These are phyloP conservation scores for Streptopelia turtur DNA, from an alignment of 2,797 vertebrate species.

Conservation along the genomic window DNA sequence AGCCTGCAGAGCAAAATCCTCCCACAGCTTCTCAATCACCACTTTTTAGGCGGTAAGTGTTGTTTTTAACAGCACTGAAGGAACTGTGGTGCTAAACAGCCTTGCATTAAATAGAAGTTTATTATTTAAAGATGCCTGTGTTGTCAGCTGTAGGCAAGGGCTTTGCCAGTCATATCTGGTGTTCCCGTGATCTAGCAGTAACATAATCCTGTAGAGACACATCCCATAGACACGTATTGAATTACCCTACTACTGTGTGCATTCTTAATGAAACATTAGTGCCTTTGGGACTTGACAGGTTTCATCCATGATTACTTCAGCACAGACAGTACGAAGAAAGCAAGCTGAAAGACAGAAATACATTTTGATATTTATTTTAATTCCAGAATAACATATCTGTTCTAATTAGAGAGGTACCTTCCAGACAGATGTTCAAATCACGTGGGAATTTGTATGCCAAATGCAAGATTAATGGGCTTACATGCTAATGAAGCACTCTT, in stretches of 20 bases:
- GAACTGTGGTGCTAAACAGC: neutral
- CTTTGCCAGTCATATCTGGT: neutral
- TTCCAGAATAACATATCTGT: conserved; percentile 37
- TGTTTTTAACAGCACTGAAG: neutral
- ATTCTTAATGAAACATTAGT: conserved; percentile 48
- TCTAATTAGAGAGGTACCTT: conserved; percentile 51
- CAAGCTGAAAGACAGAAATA: conserved; percentile 26
- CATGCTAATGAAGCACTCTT: conserved; percentile 47
- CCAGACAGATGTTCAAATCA: conserved; percentile 60
- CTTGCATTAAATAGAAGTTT: neutral
- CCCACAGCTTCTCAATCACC: neutral
- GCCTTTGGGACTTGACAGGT: neutral
- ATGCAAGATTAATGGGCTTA: conserved; percentile 30
- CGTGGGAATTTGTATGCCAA: conserved; percentile 3
- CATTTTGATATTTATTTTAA: conserved; percentile 65
- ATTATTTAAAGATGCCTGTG: neutral
- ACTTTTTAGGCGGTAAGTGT: neutral
- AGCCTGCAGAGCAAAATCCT: neutral
- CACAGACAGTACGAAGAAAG: conserved; percentile 22
- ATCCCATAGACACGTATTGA: conserved; percentile 3
- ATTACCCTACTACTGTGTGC: neutral
- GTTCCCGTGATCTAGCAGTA: neutral
- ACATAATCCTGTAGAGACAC: conserved; percentile 5
- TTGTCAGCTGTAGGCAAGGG: neutral
- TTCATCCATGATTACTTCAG: conserved; percentile 12